These are phyloP conservation scores for Geopemphigus sp. DNA, from an alignment of 1,140 invertebrate genomes.

Conservation along the genomic window DNA sequence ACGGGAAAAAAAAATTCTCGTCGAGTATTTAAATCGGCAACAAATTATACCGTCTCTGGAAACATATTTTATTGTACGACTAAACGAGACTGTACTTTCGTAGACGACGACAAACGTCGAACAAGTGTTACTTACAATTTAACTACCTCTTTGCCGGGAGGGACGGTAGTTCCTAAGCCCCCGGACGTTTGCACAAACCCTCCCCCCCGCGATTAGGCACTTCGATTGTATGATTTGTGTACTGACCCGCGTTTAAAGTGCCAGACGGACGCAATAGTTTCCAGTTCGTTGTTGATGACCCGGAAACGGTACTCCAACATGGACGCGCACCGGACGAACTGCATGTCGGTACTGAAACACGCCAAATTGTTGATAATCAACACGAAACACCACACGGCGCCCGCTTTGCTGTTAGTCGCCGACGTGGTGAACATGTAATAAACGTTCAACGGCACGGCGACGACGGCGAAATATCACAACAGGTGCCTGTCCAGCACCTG, in stretches of 20 bases:
- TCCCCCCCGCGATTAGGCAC: no score
- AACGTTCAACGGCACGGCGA: constrained; percentile 48
- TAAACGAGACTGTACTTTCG: no score
- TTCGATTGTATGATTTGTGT: no score
- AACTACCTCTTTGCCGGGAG: no score
- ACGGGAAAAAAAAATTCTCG: no score
- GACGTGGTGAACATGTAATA: constrained; percentile 41
- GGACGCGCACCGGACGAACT: constrained; percentile 50
- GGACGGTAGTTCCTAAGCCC: no score
- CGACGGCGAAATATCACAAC: constrained; percentile 18
- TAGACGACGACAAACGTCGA: no score
- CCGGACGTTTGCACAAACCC: no score
- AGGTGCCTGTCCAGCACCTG: not conserved
- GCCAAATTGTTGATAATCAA: constrained; percentile 47
- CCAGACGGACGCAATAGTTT: constrained; percentile 12
- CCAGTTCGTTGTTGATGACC: constrained; percentile 43
- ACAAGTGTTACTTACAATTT: no score
- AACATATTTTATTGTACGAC: no score
- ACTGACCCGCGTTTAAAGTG: constrained; percentile 35
- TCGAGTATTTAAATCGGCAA: no score
- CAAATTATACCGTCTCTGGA: no score
- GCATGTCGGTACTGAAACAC: constrained; percentile 47
- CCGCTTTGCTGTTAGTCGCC: constrained; percentile 19
- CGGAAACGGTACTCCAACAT: constrained; percentile 40
- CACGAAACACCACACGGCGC: constrained; percentile 47